These are phyloP conservation scores for Pterophyllum scalare DNA, from an alignment of 2,113 vertebrate species.

Conservation along the genomic window DNA sequence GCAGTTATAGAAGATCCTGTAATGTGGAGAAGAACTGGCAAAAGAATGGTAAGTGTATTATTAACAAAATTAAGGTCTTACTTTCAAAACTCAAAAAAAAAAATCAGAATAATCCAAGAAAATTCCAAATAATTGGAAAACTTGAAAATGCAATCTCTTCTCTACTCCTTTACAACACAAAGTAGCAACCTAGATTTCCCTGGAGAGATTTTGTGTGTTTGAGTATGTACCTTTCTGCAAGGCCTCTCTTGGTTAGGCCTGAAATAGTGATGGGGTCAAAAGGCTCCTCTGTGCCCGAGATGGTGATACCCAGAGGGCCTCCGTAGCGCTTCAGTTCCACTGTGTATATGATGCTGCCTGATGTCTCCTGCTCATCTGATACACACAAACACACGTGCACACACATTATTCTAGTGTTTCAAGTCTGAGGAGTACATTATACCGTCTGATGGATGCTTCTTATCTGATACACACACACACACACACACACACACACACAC, in stretches of 20 bases:
- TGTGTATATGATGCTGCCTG: constrained; percentile 95
- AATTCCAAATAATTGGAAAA: too few relatives aligned
- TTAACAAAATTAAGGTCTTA: too few relatives aligned
- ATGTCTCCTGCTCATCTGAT: constrained; percentile 94
- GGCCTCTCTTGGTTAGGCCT: constrained; percentile 91
- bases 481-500: neutral
- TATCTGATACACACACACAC: constrained; percentile 1
- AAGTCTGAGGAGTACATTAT: neutral
- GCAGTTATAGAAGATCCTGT: too few relatives aligned
- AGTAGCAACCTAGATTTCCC: neutral
- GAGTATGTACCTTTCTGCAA: constrained; percentile 90
- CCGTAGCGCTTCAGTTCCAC: constrained; percentile 95
- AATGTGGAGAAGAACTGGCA: too few relatives aligned
- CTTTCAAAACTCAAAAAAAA: too few relatives aligned
- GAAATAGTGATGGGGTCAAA: constrained; percentile 98
- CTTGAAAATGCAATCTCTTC: neutral
- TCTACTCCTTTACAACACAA: neutral
- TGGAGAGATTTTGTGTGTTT: neutral
- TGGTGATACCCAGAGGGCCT: constrained; percentile 96
- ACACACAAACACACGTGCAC: constrained; percentile 18
- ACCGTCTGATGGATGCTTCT: neutral
- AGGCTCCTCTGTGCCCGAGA: constrained; percentile 96
- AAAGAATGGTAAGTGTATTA: too few relatives aligned
- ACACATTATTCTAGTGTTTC: constrained; percentile 36
- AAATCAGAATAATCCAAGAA: too few relatives aligned